These are phyloP conservation scores for Sebastes umbrosus DNA, from an alignment of 2,797 vertebrate genomes.

Conservation along the genomic window DNA sequence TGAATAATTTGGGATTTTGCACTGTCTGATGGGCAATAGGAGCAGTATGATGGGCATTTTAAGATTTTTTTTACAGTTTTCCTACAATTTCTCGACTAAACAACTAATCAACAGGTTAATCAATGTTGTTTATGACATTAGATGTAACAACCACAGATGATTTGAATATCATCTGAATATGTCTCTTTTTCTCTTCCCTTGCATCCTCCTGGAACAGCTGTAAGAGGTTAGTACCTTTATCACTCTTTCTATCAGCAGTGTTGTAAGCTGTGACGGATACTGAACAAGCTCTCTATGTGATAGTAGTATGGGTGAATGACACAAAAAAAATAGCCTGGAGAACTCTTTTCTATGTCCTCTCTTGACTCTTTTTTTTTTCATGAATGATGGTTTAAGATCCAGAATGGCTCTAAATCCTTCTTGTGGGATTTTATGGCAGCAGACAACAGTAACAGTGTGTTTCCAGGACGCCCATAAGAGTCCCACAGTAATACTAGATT, in stretches of 20 bases:
- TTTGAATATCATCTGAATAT: not conserved
- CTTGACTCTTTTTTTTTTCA: not conserved
- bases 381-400: constrained; percentile 29
- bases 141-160: not conserved
- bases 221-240: constrained; percentile 40
- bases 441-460: constrained; percentile 36
- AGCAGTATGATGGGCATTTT: not conserved
- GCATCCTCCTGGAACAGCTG: constrained; percentile 16
- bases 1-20: not conserved
- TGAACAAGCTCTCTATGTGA: constrained; percentile 14
- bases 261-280: constrained; percentile 1
- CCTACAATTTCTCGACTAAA: not conserved
- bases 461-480: constrained; percentile 29
- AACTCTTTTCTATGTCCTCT: not conserved
- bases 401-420: constrained; percentile 20
- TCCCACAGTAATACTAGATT: constrained; percentile 24
- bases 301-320: not conserved
- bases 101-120: not conserved
- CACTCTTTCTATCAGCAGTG: not conserved
- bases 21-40: not conserved
- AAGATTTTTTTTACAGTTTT: not conserved
- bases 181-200: not conserved
- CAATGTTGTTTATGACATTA: not conserved
- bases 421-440: constrained; percentile 38
- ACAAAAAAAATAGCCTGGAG: constrained; percentile 1